These are phyloP conservation scores for Mungos mungo DNA, from an alignment of 2,113 vertebrate species.

Conservation along the genomic window DNA sequence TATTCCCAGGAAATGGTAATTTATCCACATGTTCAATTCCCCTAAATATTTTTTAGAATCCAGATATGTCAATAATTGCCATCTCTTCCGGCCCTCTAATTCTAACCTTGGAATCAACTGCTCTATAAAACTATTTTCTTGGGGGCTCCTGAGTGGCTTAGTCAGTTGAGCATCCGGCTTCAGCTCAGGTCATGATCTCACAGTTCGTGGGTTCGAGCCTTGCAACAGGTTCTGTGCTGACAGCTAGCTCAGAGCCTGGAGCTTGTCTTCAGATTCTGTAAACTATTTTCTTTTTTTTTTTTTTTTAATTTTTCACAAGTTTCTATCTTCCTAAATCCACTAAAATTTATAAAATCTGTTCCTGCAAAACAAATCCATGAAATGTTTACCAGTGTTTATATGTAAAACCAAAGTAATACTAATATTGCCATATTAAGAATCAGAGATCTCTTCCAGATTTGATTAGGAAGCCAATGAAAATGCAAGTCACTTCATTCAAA, in stretches of 20 bases:
- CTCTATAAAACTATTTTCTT: background rate
- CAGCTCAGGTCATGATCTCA: too few relatives aligned
- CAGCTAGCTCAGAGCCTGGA: too few relatives aligned
- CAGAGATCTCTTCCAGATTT: background rate
- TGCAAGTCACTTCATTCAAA: constrained; percentile 24
- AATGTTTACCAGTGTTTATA: background rate
- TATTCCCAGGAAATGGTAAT: constrained; percentile 4
- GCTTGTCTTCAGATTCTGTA: too few relatives aligned
- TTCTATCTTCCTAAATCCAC: background rate
- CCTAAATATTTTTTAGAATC: background rate
- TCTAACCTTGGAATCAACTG: background rate
- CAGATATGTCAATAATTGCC: background rate
- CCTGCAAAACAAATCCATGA: background rate
- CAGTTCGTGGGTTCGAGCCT: too few relatives aligned
- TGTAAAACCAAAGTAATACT: constrained; percentile 41
- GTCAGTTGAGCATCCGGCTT: too few relatives aligned
- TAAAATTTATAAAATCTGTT: constrained; percentile 28
- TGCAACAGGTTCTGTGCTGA: too few relatives aligned
- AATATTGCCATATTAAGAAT: background rate
- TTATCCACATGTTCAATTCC: background rate
- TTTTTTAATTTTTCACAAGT: background rate
- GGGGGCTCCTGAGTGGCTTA: too few relatives aligned
- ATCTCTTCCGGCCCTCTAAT: background rate
- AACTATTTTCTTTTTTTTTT: background rate
- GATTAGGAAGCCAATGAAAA: constrained; percentile 39